Conservation (phyloP, 2,888 invertebrate species). For the Empis livida region DNA sequence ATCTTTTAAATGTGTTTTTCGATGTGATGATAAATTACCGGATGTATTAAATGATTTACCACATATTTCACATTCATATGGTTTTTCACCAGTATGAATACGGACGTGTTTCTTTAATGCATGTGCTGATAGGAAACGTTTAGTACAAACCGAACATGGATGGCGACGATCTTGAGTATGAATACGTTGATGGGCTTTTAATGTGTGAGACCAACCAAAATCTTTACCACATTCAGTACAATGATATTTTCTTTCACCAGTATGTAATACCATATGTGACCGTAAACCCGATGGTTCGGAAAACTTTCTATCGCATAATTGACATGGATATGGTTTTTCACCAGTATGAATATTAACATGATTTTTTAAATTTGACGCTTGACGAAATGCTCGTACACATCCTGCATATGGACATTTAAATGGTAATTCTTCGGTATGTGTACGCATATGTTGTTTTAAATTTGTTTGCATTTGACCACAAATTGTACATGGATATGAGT, state of each 20-base stretch:
- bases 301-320: slow-evolving; percentile 9
- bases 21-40: background rate
- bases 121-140: slow-evolving; percentile 7
- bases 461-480: slow-evolving; percentile 11
- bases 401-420: slow-evolving; percentile 6
- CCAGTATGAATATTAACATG: slow-evolving; percentile 12
- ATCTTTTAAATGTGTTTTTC: background rate
- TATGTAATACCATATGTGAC: slow-evolving; percentile 11
- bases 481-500: slow-evolving; percentile 5
- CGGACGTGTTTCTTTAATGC: slow-evolving; percentile 4
- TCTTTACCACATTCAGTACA: slow-evolving; percentile 12
- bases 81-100: background rate
- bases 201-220: slow-evolving; percentile 10
- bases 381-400: slow-evolving; percentile 9
- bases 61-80: background rate
- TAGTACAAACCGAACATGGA: slow-evolving; percentile 4
- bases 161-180: slow-evolving; percentile 7
- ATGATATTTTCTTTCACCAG: slow-evolving; percentile 9
- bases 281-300: slow-evolving; percentile 10
- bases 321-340: slow-evolving; percentile 11
- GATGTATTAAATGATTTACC: background rate
- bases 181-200: slow-evolving; percentile 7
- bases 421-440: slow-evolving; percentile 8
- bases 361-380: slow-evolving; percentile 8
- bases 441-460: slow-evolving; percentile 11